A percentile compares a stretch with the other conserved stretches of the same genome.
These are phyloP conservation scores for Lasius fuliginosus DNA, from an alignment of 2,888 invertebrate genomes.

Conservation along the genomic window DNA sequence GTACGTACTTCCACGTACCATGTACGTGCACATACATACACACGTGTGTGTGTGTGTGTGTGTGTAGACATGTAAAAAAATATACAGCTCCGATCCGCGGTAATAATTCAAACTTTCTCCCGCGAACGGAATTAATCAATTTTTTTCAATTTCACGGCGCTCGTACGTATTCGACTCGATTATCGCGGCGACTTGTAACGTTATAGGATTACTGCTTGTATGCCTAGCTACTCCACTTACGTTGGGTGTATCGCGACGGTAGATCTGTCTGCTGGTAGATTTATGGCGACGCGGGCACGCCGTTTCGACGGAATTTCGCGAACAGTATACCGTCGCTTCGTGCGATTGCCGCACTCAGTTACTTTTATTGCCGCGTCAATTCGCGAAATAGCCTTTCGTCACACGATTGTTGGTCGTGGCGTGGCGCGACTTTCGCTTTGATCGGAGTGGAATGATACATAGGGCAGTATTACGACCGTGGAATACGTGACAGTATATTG, in stretches of 20 bases:
- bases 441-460: slow-evolving; percentile 23
- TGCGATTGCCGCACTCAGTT: slow-evolving; percentile 51
- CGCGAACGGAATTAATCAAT: slow-evolving; percentile 48
- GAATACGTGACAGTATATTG: slow-evolving; percentile 18
- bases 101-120: slow-evolving; percentile 43
- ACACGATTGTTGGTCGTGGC: slow-evolving; percentile 27
- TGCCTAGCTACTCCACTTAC: slow-evolving; percentile 46
- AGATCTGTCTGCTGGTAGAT: slow-evolving; percentile 48
- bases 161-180: slow-evolving; percentile 41
- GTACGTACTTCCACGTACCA: not conserved
- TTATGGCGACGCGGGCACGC: slow-evolving; percentile 42
- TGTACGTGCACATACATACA: not conserved
- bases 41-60: not conserved
- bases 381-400: slow-evolving; percentile 41
- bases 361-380: slow-evolving; percentile 55
- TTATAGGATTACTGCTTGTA: slow-evolving; percentile 31
- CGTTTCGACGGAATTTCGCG: slow-evolving; percentile 46
- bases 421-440: slow-evolving; percentile 29
- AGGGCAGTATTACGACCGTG: slow-evolving; percentile 35
- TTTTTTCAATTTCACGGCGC: slow-evolving; percentile 54
- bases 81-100: slow-evolving; percentile 25
- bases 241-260: slow-evolving; percentile 44
- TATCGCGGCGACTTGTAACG: slow-evolving; percentile 52
- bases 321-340: slow-evolving; percentile 39
- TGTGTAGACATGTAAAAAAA: not conserved